phyloP scores from a whole-genome alignment of 1,140 invertebrate species.

The Drosophila pallidifrons region DNA sequence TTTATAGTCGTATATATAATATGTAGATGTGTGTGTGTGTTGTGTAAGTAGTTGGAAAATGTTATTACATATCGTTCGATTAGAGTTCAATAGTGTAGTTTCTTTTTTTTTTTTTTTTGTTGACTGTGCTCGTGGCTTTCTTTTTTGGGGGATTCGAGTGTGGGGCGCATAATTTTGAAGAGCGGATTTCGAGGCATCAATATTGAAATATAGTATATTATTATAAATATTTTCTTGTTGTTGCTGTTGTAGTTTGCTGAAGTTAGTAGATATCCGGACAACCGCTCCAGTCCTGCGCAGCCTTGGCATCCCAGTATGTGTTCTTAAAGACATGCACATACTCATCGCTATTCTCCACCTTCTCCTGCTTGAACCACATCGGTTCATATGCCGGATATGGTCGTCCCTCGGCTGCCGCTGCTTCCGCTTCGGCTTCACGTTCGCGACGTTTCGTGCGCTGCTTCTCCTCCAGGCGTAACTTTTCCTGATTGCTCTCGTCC shows the following conservation, averaged over 20 bases:
- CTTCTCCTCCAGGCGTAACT: conserved; percentile 95
- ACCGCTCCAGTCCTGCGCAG: conserved; percentile 93
- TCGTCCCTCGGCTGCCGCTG: conserved; percentile 89
- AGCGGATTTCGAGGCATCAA: conserved; percentile 44
- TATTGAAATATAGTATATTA: conserved; percentile 39
- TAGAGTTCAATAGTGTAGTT: conserved; percentile 23
- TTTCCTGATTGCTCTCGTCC: conserved; percentile 98
- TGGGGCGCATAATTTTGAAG: background rate
- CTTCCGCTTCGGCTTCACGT: conserved; percentile 92
- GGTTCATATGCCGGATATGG: conserved; percentile 93
- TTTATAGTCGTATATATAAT: conserved; percentile 21
- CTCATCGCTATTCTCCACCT: conserved; percentile 92
- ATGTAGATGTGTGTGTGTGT: conserved; percentile 10
- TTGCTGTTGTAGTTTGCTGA: conserved; percentile 9
- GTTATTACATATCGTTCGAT: conserved; percentile 48
- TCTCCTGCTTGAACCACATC: conserved; percentile 95
- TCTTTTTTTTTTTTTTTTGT: conserved; percentile 10
- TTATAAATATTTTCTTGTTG: background rate
- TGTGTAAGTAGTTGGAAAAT: conserved; percentile 39
- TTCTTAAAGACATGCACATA: conserved; percentile 94
- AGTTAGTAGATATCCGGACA: conserved; percentile 97
- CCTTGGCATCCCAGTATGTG: conserved; percentile 97
- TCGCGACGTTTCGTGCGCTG: conserved; percentile 91
- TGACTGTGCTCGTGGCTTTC: conserved; percentile 15
- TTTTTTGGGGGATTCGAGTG: conserved; percentile 5